phyloP scores from a whole-genome alignment of 2,888 invertebrate species.

The Xylota segnis region DNA sequence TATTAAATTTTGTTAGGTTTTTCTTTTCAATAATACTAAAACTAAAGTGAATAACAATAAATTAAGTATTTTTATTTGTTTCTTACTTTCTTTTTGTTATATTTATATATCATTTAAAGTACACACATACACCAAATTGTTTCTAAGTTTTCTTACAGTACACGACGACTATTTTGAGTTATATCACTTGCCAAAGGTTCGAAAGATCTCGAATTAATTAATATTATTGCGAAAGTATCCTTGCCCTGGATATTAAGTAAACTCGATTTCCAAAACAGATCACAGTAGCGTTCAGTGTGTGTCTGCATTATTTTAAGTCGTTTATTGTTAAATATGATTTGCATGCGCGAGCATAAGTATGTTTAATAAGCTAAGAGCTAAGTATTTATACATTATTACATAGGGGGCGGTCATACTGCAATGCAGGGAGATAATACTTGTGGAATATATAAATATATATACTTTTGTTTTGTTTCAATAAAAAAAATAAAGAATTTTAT shows the following conservation, averaged over 20 bases:
- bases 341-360: constrained; percentile 10
- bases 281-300: constrained; percentile 30
- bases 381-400: not conserved
- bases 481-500: not conserved
- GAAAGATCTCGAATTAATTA: constrained; percentile 50
- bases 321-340: constrained; percentile 27
- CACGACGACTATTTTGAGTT: constrained; percentile 60
- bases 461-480: constrained; percentile 7
- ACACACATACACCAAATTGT: constrained; percentile 29
- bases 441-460: constrained; percentile 24
- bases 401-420: constrained; percentile 10
- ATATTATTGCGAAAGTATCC: constrained; percentile 53
- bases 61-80: constrained; percentile 55
- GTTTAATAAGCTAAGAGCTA: constrained; percentile 12
- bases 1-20: constrained; percentile 32
- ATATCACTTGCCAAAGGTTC: constrained; percentile 58
- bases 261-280: constrained; percentile 30
- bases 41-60: constrained; percentile 62
- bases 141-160: constrained; percentile 47
- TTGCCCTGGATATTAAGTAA: constrained; percentile 27
- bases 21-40: constrained; percentile 36
- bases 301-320: constrained; percentile 20
- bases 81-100: constrained; percentile 16
- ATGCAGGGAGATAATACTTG: constrained; percentile 40
- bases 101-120: constrained; percentile 19